Conservation (phyloP, 2,888 invertebrate genomes). For the Andrena minutula region DNA sequence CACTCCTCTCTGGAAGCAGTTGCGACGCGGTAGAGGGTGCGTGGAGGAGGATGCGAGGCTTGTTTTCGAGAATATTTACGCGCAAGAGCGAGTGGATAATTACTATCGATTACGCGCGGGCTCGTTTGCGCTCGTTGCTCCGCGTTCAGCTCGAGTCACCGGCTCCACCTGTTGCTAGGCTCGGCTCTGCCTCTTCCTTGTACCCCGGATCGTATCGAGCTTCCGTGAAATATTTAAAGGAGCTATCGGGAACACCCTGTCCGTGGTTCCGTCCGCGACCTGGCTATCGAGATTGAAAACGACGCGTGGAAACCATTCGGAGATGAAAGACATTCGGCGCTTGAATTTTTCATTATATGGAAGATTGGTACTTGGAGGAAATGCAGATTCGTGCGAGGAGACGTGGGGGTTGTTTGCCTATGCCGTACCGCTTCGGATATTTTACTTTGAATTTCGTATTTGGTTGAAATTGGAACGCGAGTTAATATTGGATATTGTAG, state of each 20-base stretch:
- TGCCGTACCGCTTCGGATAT: no score
- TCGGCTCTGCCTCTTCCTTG: conserved; percentile 42
- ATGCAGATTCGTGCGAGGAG: no score
- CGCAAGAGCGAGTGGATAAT: conserved; percentile 60
- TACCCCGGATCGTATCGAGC: conserved; percentile 14
- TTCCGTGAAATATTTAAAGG: not conserved
- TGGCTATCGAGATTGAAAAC: not conserved
- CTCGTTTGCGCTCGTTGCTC: conserved; percentile 46
- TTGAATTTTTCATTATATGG: no score
- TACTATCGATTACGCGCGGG: conserved; percentile 64
- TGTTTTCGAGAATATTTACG: conserved; percentile 61
- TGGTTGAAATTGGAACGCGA: no score
- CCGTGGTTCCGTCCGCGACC: not conserved
- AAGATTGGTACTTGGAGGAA: no score
- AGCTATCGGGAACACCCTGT: not conserved
- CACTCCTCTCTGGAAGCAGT: not conserved
- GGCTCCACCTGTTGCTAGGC: conserved; percentile 71
- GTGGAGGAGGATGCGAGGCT: not conserved
- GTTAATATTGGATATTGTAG: no score
- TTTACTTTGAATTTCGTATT: no score
- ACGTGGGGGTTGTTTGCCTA: no score
- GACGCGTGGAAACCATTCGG: not conserved
- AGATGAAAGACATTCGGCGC: not conserved
- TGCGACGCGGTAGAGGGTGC: not conserved
- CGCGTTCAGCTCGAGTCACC: conserved; percentile 47